Evolutionary conservation across 2,113 vertebrate genomes (phyloP).

Genomic region (Gymnogyps californianus): DNA sequence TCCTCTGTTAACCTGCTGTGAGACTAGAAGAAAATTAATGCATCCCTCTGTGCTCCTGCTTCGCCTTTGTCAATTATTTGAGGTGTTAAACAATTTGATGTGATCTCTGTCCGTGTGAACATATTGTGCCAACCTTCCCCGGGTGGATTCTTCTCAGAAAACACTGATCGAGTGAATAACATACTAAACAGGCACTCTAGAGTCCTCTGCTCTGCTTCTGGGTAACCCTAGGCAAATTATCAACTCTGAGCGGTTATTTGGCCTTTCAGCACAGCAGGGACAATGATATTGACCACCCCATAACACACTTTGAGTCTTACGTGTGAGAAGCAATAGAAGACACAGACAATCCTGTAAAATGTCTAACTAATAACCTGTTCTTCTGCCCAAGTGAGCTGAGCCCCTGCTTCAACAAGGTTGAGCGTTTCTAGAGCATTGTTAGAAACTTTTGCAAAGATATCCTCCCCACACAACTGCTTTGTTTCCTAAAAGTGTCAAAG

Average conservation of each 20-base stretch:
- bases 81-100: slow-evolving; percentile 27
- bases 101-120: neutral
- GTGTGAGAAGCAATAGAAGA: neutral
- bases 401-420: neutral
- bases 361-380: neutral
- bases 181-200: neutral
- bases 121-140: neutral
- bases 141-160: neutral
- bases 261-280: neutral
- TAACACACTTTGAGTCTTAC: neutral
- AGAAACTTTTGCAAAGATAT: neutral
- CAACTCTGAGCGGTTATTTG: neutral
- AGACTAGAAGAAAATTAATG: neutral
- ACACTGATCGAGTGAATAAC: neutral
- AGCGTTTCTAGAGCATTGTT: neutral
- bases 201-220: neutral
- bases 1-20: neutral
- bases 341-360: neutral
- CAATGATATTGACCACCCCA: neutral
- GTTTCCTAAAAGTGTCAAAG: neutral
- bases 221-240: neutral
- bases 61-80: neutral
- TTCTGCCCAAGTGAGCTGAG: neutral
- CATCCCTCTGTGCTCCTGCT: neutral
- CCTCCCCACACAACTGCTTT: neutral